Conservation (phyloP, 2,888 invertebrate species). For the Clanis bilineata region DNA sequence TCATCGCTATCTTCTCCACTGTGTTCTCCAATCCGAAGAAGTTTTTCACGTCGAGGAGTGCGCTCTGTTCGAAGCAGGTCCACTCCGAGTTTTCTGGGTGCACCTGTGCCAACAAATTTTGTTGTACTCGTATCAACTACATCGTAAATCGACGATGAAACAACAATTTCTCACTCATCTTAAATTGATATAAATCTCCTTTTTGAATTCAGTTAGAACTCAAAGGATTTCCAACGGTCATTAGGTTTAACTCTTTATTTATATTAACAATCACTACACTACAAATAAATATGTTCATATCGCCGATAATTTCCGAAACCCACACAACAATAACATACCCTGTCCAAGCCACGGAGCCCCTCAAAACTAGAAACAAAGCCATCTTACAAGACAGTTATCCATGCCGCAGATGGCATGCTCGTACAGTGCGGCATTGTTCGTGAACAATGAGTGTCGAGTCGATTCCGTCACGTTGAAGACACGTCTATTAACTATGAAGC, state of each 20-base stretch:
- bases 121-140: no score
- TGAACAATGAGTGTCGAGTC: not conserved
- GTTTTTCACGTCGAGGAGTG: slow-evolving; percentile 95
- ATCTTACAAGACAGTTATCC: not conserved
- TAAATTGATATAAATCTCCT: no score
- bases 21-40: slow-evolving; percentile 97
- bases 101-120: slow-evolving; percentile 78
- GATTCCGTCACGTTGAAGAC: not conserved
- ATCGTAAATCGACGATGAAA: no score
- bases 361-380: not conserved
- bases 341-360: not conserved
- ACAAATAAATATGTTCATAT: no score
- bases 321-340: not conserved
- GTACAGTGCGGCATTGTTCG: not conserved
- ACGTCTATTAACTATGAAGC: not conserved
- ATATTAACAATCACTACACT: no score
- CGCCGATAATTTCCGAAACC: not conserved
- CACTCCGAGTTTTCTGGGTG: slow-evolving; percentile 96
- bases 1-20: slow-evolving; percentile 97
- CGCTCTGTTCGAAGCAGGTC: slow-evolving; percentile 98
- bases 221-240: no score
- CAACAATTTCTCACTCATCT: no score
- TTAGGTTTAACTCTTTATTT: no score
- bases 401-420: not conserved
- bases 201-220: no score